Percentiles rank a stretch among this genome's conserved stretches.
Conservation (phyloP, 2,888 invertebrate species). For the Drosophila engyochracea region DNA sequence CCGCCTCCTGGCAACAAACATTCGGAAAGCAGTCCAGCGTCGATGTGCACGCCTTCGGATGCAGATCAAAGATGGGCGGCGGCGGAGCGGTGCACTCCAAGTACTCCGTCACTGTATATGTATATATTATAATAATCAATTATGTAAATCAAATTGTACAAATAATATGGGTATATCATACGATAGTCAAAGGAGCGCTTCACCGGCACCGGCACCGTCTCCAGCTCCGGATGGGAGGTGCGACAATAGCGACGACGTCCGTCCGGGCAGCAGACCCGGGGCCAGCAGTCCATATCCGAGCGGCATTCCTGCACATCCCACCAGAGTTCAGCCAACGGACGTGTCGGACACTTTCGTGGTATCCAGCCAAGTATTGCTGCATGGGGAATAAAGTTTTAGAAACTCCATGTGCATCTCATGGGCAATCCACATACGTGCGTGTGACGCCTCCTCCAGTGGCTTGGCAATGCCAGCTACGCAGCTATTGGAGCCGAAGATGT, state of each 20-base stretch:
- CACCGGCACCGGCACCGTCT: conserved; percentile 87
- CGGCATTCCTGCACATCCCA: conserved; percentile 90
- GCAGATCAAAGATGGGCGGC: conserved; percentile 89
- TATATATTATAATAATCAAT: neutral
- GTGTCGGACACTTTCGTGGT: conserved; percentile 89
- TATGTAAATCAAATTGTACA: neutral
- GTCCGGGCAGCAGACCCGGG: conserved; percentile 91
- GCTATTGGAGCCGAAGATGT: conserved; percentile 86
- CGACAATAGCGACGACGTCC: conserved; percentile 89
- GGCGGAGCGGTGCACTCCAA: conserved; percentile 90
- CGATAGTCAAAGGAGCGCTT: conserved; percentile 88
- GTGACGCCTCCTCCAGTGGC: conserved; percentile 85
- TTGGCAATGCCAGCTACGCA: conserved; percentile 88
- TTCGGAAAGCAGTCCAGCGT: conserved; percentile 92
- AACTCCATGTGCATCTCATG: rapidly evolving
- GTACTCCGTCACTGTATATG: conserved; percentile 87
- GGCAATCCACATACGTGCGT: conserved; percentile 74
- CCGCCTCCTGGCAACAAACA: conserved; percentile 92
- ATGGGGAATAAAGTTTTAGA: conserved; percentile 22
- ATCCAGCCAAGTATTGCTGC: conserved; percentile 90
- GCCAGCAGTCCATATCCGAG: conserved; percentile 90
- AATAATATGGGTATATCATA: conserved; percentile 82
- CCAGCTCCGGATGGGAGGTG: conserved; percentile 89
- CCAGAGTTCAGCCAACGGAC: conserved; percentile 89
- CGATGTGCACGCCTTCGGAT: conserved; percentile 90